A percentile compares a stretch with the other conserved stretches of the same genome.
phyloP scores from a whole-genome alignment of 2,113 vertebrate genomes.

The Rhabdomys dilectus region DNA sequence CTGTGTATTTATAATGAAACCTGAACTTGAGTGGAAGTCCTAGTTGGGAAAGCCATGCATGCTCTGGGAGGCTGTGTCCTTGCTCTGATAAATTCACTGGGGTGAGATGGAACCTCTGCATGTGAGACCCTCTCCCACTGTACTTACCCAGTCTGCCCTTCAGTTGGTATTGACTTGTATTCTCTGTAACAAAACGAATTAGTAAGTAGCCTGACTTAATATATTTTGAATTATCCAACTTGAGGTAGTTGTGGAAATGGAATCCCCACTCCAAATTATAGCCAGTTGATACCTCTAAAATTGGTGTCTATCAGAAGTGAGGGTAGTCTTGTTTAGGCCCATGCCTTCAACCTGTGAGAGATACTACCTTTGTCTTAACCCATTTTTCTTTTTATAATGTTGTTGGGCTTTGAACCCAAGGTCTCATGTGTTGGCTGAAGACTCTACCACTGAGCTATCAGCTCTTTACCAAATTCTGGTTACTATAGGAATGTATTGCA shows the following conservation, averaged over 20 bases:
- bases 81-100: neutral
- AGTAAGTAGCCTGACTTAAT: neutral
- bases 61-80: neutral
- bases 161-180: neutral
- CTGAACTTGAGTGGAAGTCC: neutral
- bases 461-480: neutral
- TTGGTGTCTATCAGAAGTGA: neutral
- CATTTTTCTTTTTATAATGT: neutral
- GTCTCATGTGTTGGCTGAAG: neutral
- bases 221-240: neutral
- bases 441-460: neutral
- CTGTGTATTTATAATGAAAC: neutral
- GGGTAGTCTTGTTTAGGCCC: neutral
- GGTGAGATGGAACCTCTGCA: neutral
- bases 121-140: neutral
- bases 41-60: neutral
- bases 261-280: neutral
- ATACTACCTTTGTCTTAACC: neutral
- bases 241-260: neutral
- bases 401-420: neutral
- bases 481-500: neutral
- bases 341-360: neutral
- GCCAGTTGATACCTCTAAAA: neutral
- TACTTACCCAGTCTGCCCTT: neutral
- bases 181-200: neutral